A percentile compares a stretch with the other conserved stretches of the same genome.
Evolutionary conservation across 2,888 invertebrate genomes (phyloP).

Genomic region (Metacarcinus magister): DNA sequence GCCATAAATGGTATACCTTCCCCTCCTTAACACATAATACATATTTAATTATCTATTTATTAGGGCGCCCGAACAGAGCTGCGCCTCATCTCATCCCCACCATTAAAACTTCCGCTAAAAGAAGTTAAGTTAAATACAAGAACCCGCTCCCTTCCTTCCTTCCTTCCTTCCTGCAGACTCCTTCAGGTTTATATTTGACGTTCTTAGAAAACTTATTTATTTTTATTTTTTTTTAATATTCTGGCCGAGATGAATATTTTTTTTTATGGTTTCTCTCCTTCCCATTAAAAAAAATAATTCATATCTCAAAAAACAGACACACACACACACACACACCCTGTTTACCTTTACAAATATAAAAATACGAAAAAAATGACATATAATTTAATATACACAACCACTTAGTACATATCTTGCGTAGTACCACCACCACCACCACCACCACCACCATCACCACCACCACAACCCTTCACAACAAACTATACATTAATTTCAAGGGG

Average conservation of each 20-base stretch:
- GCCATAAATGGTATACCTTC: no score
- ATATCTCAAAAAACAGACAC: no score
- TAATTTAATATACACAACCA: background rate
- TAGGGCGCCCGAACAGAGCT: background rate
- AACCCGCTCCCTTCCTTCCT: background rate
- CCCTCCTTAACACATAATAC: no score
- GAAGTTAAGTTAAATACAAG: background rate
- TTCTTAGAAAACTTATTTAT: background rate
- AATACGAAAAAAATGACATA: background rate
- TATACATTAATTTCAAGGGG: background rate
- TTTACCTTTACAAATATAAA: background rate
- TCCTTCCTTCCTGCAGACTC: background rate
- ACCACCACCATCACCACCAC: background rate
- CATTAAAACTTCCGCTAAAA: conserved; percentile 17
- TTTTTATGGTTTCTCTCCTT: background rate
- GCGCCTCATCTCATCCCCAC: background rate
- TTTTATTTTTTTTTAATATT: background rate
- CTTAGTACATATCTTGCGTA: background rate
- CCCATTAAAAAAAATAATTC: no score
- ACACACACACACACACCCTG: no score
- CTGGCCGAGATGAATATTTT: background rate
- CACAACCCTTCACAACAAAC: background rate
- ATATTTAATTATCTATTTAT: background rate
- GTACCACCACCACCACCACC: background rate
- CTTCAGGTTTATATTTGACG: background rate